These are phyloP conservation scores for Stenotaenia linearis DNA, from an alignment of 2,888 invertebrate species.

Conservation along the genomic window DNA sequence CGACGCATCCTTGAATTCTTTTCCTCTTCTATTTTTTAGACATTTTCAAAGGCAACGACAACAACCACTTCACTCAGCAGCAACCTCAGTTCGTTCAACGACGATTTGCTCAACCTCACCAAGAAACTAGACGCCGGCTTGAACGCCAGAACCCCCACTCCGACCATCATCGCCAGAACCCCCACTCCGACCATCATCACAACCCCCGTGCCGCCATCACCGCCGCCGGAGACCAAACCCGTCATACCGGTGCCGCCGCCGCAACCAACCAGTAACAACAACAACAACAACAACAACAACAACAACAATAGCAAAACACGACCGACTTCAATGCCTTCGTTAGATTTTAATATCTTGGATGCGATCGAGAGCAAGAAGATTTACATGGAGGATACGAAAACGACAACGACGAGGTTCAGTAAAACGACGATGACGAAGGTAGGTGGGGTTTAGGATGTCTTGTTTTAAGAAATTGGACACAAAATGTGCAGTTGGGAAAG, in stretches of 20 bases:
- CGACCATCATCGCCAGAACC: not conserved
- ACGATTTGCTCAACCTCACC: not conserved
- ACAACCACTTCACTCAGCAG: constrained; percentile 6
- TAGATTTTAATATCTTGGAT: constrained; percentile 26
- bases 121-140: not conserved
- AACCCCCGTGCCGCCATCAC: not conserved
- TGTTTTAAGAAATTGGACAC: not conserved
- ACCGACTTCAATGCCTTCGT: constrained; percentile 1
- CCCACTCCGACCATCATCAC: not conserved
- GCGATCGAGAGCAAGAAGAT: constrained; percentile 28
- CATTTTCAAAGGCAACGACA: not conserved
- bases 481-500: not conserved
- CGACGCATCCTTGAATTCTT: not conserved
- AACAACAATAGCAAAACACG: not conserved
- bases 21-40: not conserved
- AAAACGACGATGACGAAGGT: not conserved
- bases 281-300: too few relatives aligned
- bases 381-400: not conserved
- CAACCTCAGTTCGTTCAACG: not conserved
- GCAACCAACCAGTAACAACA: not conserved
- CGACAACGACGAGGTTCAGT: not conserved
- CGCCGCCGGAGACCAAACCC: too few relatives aligned
- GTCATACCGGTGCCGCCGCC: not conserved
- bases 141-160: not conserved
- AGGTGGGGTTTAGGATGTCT: not conserved